Evolutionary conservation across 2,888 invertebrate species (phyloP).

Genomic region (Rhagophthalmus giganteus): DNA sequence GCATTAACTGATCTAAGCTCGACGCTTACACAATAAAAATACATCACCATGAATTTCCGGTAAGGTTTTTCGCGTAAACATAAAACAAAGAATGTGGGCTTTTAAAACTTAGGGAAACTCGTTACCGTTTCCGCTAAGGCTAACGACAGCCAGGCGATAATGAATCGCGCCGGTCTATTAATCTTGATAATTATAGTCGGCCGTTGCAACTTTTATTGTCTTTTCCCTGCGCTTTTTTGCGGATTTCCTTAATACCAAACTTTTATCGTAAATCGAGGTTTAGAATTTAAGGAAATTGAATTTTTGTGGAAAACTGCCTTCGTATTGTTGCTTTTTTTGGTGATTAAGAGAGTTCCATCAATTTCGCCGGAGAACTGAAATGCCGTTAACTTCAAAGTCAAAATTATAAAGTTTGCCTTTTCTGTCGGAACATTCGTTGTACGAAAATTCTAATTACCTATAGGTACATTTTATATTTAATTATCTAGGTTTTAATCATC

Average conservation of each 20-base stretch:
- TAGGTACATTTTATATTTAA: too few species aligned
- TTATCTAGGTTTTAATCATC: too few species aligned
- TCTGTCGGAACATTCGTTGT: too few species aligned
- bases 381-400: too few species aligned
- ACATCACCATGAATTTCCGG: too few species aligned
- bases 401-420: not conserved
- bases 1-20: too few species aligned
- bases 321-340: not conserved
- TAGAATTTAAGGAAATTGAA: slow-evolving; percentile 32
- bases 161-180: slow-evolving; percentile 37
- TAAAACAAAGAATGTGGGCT: slow-evolving; percentile 36
- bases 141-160: slow-evolving; percentile 35
- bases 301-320: slow-evolving; percentile 16
- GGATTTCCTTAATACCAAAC: slow-evolving; percentile 22
- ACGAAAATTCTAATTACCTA: too few species aligned
- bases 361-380: too few species aligned
- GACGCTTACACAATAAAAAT: too few species aligned
- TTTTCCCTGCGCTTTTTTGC: slow-evolving; percentile 22
- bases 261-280: slow-evolving; percentile 21
- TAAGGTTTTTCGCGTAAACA: slow-evolving; percentile 20
- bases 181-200: slow-evolving; percentile 38
- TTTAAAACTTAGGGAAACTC: slow-evolving; percentile 37
- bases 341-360: not conserved
- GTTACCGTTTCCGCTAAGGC: slow-evolving; percentile 35
- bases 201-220: slow-evolving; percentile 36